Conservation (phyloP, 2,797 vertebrate species). For the Rhynchotus rufescens region DNA sequence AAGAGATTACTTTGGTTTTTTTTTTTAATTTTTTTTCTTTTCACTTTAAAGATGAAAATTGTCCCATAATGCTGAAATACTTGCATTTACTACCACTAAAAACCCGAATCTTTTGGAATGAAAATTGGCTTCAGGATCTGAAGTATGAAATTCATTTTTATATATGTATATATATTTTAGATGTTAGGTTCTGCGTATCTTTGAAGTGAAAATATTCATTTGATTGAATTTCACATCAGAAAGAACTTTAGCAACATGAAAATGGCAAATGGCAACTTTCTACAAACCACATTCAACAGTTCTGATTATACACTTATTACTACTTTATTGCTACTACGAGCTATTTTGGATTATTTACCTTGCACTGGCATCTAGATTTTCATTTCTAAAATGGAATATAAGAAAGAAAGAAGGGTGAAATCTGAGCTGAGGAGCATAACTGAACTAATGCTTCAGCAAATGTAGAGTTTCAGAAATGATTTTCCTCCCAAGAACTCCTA, state of each 20-base stretch:
- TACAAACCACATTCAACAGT: not conserved
- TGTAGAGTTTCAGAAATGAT: not conserved
- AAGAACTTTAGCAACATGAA: not conserved
- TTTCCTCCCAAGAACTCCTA: not conserved
- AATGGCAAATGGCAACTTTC: not conserved
- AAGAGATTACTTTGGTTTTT: not conserved
- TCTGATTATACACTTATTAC: not conserved
- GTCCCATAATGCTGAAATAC: conserved; percentile 49
- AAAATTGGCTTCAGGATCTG: conserved; percentile 46
- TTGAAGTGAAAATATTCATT: conserved; percentile 11
- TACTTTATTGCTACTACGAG: not conserved
- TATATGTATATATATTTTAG: not conserved
- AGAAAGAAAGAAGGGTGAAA: not conserved
- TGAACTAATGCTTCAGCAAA: not conserved
- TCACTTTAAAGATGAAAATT: conserved; percentile 32
- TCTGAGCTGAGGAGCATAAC: not conserved
- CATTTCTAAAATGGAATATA: not conserved
- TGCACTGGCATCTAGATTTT: not conserved
- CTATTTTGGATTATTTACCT: not conserved
- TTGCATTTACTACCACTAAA: conserved; percentile 20
- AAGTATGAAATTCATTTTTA: conserved; percentile 32
- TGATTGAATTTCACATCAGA: conserved; percentile 23
- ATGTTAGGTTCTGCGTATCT: conserved; percentile 10
- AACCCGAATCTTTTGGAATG: not conserved
- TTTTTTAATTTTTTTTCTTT: not conserved